phyloP scores from a whole-genome alignment of 2,113 vertebrate genomes.

The Etheostoma spectabile region DNA sequence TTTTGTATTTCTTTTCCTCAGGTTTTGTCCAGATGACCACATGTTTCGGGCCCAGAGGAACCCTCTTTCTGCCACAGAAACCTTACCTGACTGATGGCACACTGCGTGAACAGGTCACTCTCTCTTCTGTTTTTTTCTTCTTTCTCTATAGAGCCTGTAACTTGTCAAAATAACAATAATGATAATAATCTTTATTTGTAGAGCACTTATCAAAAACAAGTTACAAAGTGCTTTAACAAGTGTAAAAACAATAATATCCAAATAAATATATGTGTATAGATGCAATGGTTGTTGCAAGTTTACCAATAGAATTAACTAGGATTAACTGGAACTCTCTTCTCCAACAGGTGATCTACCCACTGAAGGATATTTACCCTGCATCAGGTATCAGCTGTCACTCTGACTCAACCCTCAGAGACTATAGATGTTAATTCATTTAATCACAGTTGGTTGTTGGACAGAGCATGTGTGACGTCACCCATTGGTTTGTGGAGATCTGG shows the following conservation, averaged over 20 bases:
- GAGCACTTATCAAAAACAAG: no score
- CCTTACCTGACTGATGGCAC: slow-evolving; percentile 96
- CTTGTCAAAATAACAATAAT: background rate
- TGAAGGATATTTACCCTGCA: slow-evolving; percentile 94
- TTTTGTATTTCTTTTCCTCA: slow-evolving; percentile 56
- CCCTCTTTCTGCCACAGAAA: slow-evolving; percentile 94
- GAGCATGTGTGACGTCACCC: no score
- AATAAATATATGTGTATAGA: background rate
- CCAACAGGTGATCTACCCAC: slow-evolving; percentile 94
- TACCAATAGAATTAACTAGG: background rate
- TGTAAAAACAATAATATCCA: no score
- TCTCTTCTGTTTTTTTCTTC: background rate
- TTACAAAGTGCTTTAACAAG: no score
- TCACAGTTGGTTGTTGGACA: background rate
- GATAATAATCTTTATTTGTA: no score
- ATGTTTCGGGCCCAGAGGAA: slow-evolving; percentile 93
- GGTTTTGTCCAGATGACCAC: slow-evolving; percentile 90
- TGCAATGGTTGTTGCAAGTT: background rate
- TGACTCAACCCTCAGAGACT: background rate
- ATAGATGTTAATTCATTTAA: background rate
- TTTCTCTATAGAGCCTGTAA: background rate
- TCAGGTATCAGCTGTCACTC: slow-evolving; percentile 85
- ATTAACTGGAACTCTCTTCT: slow-evolving; percentile 15
- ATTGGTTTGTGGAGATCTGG: no score
- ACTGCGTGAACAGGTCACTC: slow-evolving; percentile 92